Base-by-base conservation (phyloP, 1,140 invertebrate species). In the Drosophila azteca region DNA sequence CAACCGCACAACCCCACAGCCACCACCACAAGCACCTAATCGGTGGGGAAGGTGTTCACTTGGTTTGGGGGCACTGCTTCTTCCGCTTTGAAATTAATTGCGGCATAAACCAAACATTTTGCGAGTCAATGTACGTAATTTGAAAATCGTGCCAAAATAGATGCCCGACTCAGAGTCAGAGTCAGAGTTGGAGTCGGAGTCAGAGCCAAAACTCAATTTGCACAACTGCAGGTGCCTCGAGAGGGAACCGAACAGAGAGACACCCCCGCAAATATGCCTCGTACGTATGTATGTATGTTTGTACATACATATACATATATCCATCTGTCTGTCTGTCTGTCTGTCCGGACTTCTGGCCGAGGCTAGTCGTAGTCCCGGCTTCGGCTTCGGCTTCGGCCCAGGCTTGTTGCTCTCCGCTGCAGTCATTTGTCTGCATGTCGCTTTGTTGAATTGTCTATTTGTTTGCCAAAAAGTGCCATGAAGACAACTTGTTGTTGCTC, bases 61-160 rank as follows among this genome's bases (percentile, higher is more conserved):
- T 46, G 46, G 31, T 8, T 9, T 8, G 29, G 58, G 72, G 53
- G 72, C 65, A 74, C 71, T 54, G 59, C 67, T 83, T 88, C 83
- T 88, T 88, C 83, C 83, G 83, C 79, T 63, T 88, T 65, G 53
- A 79, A 88, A 88, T 88, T 88, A 88, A 88, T 88, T 88, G 83
- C 83, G 83, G 83, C 83, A 88, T 88, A 88, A 88, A 83, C 60
- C 79, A 88, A 87, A 88, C 83, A 88, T 89, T 89, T 89, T 88
- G 82, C 82, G 72, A 88, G 83, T 88, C 83, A 84, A 88, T 88
- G 83, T 83, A 89, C 83, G 83, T 88, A 88, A 88, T 88, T 88
- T 79, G 83, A 88, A 88, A 88, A 88, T 88, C 83, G 83, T 88
- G 83, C 83, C 83, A 88, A 88, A 85, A 88, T 88, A 79, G 83